Evolutionary conservation across 1,140 invertebrate genomes (phyloP), one percentile per base, ranked within the genome.

Genomic region (Mycetomoellerius zeteki): DNA sequence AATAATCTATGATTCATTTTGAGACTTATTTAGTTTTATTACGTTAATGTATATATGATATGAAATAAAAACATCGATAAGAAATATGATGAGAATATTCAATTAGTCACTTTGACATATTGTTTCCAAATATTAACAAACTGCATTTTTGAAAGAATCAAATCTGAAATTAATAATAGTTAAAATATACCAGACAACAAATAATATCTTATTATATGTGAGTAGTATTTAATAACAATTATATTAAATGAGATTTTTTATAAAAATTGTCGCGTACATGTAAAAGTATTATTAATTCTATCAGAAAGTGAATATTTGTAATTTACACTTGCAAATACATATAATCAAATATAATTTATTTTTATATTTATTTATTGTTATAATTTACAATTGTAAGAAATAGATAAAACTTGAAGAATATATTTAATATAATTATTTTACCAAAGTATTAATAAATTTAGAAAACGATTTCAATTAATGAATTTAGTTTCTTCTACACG

Each of bases 11-110:
- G 56, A 77, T 47, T 77, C 37, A 77, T 21, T 12, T 27, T 5
- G 1, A 14, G 52, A 43, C 37, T 43, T 77, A 77, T 43, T 37
- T 2, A 43, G n/a, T 60, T 60, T 60, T 7, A 60, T 76, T 77
- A 77, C 27, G 24, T 78, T 76, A 19, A 30, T 52, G 21, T 10
- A 10, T 64, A 50, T 16, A 33, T 60, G 54, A 76, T 30, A 43
- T 52, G 43, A 78, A 78, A 78, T 65, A 78, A 78, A 78, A 78
- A 78, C 12, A 27, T 65, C 16, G 10, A 27, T 27, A 14, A 43
- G 3, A 47, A 27, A 43, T 24, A 62, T 21, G 2, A 62, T 30
- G 30, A 37, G 21, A 27, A 8, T 19, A 47, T 58, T 58, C 4
- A 33, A 60, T 58, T 37, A 0, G 3, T 2, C 24, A 27, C 10